These are phyloP conservation scores for Apostichopus leukothele DNA, from an alignment of 53 echinoderm and acorn worm genomes.

Conservation along the genomic window DNA sequence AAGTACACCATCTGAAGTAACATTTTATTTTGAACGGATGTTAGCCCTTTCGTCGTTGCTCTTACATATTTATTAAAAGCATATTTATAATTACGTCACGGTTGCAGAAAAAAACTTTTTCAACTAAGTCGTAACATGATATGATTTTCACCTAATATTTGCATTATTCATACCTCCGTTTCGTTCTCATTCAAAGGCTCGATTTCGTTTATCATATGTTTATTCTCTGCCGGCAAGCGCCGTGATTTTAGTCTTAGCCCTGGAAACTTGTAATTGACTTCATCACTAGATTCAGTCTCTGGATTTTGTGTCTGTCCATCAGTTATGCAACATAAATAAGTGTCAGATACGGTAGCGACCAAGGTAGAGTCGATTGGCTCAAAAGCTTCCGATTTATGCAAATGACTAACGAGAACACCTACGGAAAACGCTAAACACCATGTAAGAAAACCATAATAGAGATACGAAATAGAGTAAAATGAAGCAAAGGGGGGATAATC, in stretches of 20 bases:
- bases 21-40: too few species aligned
- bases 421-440: slow-evolving; percentile 11
- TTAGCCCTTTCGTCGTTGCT: too few species aligned
- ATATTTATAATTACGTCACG: too few species aligned
- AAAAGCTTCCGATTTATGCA: background rate
- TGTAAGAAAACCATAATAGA: slow-evolving; percentile 36
- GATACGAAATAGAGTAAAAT: slow-evolving; percentile 25
- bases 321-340: slow-evolving; percentile 34
- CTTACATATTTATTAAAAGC: too few species aligned
- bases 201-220: background rate
- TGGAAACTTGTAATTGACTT: too few species aligned
- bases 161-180: background rate
- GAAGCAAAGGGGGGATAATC: slow-evolving; percentile 22
- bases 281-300: background rate
- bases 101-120: too few species aligned
- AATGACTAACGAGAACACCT: slow-evolving; percentile 10
- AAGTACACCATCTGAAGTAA: too few species aligned
- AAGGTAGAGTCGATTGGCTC: background rate
- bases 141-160: too few species aligned
- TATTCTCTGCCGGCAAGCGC: too few species aligned
- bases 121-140: too few species aligned
- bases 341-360: slow-evolving; percentile 14
- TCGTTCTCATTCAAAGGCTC: background rate
- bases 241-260: too few species aligned
- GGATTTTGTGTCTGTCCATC: background rate